Evolutionary conservation across 2,888 invertebrate genomes (phyloP), one percentile per base, ranked within the genome.

Genomic region (Syrista parreyssii): DNA sequence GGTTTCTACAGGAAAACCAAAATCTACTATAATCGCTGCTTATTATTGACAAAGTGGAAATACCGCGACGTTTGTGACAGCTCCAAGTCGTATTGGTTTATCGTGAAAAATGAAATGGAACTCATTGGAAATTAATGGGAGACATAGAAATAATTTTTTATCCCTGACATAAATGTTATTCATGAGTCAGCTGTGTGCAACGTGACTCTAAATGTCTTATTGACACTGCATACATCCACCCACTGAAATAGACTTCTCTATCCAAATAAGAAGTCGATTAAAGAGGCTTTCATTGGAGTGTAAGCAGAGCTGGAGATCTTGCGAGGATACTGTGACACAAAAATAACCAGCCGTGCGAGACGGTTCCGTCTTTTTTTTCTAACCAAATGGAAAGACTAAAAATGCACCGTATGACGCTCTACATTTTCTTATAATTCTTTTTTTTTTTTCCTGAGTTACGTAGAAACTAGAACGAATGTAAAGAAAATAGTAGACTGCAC

Each of bases 251-350:
- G 74, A 73, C 68, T 30, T 32, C 31, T n/a, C 35, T 30, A 30
- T 55, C 71, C 71, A 55, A 77, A 77, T 77, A 74, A 75, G 74
- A 77, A 74, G 71, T 77, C 55, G 74, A 77, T 77, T 77, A 77
- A 74, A 77, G 68, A 6, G 32, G 68, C 9, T 55, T 55, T 15
- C 55, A 6, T 55, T 23, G 55, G 23, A 55, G 23, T 55, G 23
- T 23, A 55, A 55, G 23, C 55, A 6, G 23, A 6, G 23, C 23
- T 55, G 55, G 9, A 23, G 9, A 23, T 55, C 55, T 9, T 55
- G 55, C 23, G 9, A 23, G 23, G 55, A 55, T 55, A 23, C 55
- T 55, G 55, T 6, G 23, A 55, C 23, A 55, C 23, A 55, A 55
- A 55, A 23, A 55, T 55, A 55, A 55, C 9, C 55, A 23, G 55